Percentiles rank a stretch among this genome's conserved stretches.
These are phyloP conservation scores for Eupleurogrammus muticus DNA, from an alignment of 2,797 vertebrate species.

Conservation along the genomic window DNA sequence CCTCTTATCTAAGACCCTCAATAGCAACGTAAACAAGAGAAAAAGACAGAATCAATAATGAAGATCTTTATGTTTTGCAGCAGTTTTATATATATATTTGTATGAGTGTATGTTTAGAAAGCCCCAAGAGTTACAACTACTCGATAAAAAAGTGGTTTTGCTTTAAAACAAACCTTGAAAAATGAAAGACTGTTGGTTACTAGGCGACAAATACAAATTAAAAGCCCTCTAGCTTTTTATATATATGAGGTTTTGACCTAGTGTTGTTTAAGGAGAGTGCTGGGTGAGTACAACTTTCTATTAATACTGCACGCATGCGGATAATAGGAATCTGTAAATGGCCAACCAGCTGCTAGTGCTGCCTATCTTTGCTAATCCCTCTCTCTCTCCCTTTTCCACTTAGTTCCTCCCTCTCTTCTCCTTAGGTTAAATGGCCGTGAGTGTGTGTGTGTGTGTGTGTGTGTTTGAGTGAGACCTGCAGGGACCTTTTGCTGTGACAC, in stretches of 20 bases:
- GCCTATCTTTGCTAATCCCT: slow-evolving; percentile 71
- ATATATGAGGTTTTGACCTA: no score
- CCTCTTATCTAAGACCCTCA: not conserved
- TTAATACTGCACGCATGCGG: slow-evolving; percentile 58
- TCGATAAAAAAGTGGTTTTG: no score
- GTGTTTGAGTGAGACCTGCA: slow-evolving; percentile 56
- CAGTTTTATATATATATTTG: no score
- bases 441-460: slow-evolving; percentile 37
- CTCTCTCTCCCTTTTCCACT: slow-evolving; percentile 44
- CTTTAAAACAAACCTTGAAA: no score
- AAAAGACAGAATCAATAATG: not conserved
- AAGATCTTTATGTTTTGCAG: not conserved
- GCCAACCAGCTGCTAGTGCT: slow-evolving; percentile 64
- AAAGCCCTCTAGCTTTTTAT: no score
- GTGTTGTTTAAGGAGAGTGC: slow-evolving; percentile 58
- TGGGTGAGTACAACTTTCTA: slow-evolving; percentile 60
- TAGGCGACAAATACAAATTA: no score
- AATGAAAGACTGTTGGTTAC: no score
- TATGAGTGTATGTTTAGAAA: no score
- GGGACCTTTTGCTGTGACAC: slow-evolving; percentile 69
- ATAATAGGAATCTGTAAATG: slow-evolving; percentile 72
- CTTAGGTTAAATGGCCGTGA: slow-evolving; percentile 55
- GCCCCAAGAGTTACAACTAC: no score
- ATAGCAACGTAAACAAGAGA: slow-evolving; percentile 1
- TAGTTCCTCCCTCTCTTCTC: slow-evolving; percentile 38